Conservation (phyloP, 2,113 vertebrate species). For the Callipepla squamata region DNA sequence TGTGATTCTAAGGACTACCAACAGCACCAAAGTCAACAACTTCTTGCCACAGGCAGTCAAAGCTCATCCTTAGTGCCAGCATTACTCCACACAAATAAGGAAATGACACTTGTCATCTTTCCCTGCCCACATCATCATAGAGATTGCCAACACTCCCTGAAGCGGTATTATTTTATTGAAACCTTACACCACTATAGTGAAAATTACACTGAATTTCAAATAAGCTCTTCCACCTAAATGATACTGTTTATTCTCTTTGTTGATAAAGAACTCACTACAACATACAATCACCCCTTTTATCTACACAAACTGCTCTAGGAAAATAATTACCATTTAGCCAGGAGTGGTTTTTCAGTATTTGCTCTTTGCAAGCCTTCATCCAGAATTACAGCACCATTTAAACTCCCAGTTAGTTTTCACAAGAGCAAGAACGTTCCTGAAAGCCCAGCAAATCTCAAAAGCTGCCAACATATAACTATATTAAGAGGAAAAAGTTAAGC, state of each 20-base stretch:
- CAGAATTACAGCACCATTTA: not conserved
- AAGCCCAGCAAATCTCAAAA: not conserved
- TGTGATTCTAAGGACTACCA: no score
- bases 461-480: not conserved
- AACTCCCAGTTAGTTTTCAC: not conserved
- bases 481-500: not conserved
- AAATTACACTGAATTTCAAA: not conserved
- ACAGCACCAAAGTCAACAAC: not conserved
- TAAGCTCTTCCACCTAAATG: not conserved
- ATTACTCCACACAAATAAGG: not conserved
- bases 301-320: not conserved
- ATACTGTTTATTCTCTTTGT: not conserved
- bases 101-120: not conserved
- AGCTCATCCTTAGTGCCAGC: not conserved
- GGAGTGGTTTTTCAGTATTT: not conserved
- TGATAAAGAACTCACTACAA: not conserved
- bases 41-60: not conserved
- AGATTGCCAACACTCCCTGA: not conserved
- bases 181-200: not conserved
- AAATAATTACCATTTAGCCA: not conserved
- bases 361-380: not conserved
- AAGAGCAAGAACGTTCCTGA: no score
- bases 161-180: not conserved
- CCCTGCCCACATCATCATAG: not conserved
- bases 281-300: not conserved